Evolutionary conservation across 2,113 vertebrate genomes (phyloP), one percentile per base, ranked within the genome.

Genomic region (Catagonus wagneri): DNA sequence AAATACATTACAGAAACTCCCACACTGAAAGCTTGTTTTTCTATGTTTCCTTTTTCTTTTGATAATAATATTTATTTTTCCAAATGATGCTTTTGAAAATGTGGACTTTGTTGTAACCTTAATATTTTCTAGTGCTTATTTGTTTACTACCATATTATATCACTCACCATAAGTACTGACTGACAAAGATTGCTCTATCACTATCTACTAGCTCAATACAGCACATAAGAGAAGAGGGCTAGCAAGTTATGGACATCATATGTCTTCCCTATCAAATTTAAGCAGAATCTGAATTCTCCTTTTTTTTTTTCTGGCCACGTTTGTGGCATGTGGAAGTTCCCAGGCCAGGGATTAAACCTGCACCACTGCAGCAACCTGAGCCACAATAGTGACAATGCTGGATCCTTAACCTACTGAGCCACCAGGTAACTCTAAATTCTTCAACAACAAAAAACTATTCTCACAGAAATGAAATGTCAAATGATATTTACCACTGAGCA

Each of bases 381-480:
- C 44, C 44, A 44, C 44, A 44, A 44, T 8, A 44, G 44, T 44
- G 44, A 44, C 44, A 44, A 44, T 44, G 44, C 44, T 44, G 44
- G 44, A 44, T 44, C 44, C 44, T 6, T 44, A 44, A 44, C 44
- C 44, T 8, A 44, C 44, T 44, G 44, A 44, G 44, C 44, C 44
- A 44, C 44, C 44, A 44, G 44, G 44, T 44, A 44, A 44, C 44
- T 44, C 44, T 44, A 44, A 44, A 44, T 92, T 92, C 50, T n/a
- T 74, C 29, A 79, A 78, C 56, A 90, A 69, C 20, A 79, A 71
- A 89, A 27, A 9, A 72, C 15, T 90, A 80, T 50, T 96, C 34
- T 79, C 87, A 90, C 32, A 80, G 58, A 93, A 85, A 75, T 72
- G 44, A 87, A 95, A 93, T 72, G 39, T n/a, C 72, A 83, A 84